These are phyloP conservation scores for Phocides pigmalion DNA, from an alignment of 1,140 invertebrate species.

Conservation along the genomic window DNA sequence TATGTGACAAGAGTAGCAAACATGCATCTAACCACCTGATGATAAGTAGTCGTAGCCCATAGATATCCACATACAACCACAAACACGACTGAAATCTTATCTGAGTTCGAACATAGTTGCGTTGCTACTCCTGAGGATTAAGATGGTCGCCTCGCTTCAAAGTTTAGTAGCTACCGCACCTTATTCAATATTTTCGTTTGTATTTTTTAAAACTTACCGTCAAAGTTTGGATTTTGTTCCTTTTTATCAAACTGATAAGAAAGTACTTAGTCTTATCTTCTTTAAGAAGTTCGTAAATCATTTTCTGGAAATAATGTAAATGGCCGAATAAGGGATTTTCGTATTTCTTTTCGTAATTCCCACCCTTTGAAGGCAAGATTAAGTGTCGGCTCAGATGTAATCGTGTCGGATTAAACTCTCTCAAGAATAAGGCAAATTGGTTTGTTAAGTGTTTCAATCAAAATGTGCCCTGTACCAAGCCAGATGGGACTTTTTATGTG, in stretches of 20 bases:
- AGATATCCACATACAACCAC: too few species aligned
- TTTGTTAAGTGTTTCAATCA: neutral
- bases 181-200: too few species aligned
- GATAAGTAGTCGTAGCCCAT: too few species aligned
- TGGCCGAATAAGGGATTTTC: neutral
- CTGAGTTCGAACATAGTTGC: too few species aligned
- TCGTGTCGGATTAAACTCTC: constrained; percentile 3
- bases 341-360: neutral
- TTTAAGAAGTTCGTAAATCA: neutral
- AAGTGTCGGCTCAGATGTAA: neutral
- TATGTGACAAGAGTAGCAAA: too few species aligned
- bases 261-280: neutral
- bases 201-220: too few species aligned
- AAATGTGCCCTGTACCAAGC: neutral
- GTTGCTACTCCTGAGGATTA: too few species aligned
- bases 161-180: too few species aligned
- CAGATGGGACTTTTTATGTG: neutral
- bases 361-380: neutral
- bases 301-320: neutral
- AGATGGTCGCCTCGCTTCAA: too few species aligned
- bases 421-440: neutral
- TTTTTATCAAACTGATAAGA: neutral
- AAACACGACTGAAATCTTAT: too few species aligned
- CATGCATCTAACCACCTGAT: too few species aligned
- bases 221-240: too few species aligned